Percentiles rank a stretch among this genome's conserved stretches.
Conservation (phyloP, 2,888 invertebrate species). For the Digitonthophagus gazella region DNA sequence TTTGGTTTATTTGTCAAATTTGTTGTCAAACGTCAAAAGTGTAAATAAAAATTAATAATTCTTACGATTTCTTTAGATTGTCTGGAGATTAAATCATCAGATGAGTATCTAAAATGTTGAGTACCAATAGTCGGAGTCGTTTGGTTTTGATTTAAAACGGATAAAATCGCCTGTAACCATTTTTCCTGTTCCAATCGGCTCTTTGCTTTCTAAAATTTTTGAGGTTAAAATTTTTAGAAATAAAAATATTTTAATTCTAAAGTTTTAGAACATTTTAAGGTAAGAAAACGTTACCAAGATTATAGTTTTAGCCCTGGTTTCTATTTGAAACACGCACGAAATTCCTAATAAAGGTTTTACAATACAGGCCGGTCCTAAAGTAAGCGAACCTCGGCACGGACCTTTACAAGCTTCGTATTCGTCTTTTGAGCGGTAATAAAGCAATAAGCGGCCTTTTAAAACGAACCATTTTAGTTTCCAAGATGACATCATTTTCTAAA, state of each 20-base stretch:
- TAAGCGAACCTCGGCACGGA: constrained; percentile 56
- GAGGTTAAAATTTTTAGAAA: no score
- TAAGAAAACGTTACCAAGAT: constrained; percentile 51
- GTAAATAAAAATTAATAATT: no score
- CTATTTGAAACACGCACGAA: constrained; percentile 49
- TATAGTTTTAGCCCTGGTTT: constrained; percentile 50
- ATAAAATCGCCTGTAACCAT: constrained; percentile 55
- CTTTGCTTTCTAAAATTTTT: constrained; percentile 41
- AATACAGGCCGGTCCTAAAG: constrained; percentile 51
- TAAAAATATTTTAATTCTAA: no score
- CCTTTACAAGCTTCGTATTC: constrained; percentile 53
- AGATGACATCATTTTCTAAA: constrained; percentile 49
- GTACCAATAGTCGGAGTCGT: constrained; percentile 35
- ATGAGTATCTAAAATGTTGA: constrained; percentile 49
- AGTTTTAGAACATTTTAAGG: no score
- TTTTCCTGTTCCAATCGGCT: constrained; percentile 52
- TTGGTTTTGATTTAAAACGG: constrained; percentile 46
- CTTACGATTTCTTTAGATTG: neutral
- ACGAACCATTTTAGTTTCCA: constrained; percentile 60
- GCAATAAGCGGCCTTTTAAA: constrained; percentile 54
- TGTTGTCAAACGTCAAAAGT: no score
- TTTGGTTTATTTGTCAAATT: no score
- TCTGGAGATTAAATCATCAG: constrained; percentile 40
- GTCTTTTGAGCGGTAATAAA: constrained; percentile 55
- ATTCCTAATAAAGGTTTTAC: constrained; percentile 47